Evolutionary conservation across 37 sponge, comb jelly and placozoan species (phyloP).

Genomic region (Amphimedon queenslandica): DNA sequence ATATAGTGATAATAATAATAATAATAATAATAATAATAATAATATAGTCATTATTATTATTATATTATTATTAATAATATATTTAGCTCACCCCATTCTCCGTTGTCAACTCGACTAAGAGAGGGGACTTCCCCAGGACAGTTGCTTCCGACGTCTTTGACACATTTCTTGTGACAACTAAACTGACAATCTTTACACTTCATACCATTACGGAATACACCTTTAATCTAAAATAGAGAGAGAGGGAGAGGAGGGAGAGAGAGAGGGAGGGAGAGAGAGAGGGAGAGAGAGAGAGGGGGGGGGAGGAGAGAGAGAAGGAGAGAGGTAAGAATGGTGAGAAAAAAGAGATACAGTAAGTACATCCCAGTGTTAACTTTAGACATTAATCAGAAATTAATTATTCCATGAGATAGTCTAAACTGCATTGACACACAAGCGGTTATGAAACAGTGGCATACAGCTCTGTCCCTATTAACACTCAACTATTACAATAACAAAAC

Average conservation of each 20-base stretch:
- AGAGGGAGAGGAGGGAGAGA: neutral
- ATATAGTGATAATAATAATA: neutral
- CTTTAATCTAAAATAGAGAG: slow-evolving; percentile 75
- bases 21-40: too few relatives aligned
- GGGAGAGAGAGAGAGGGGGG: neutral
- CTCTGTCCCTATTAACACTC: too few relatives aligned
- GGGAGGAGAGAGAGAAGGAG: neutral
- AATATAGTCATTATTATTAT: neutral
- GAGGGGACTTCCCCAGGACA: slow-evolving; percentile 85
- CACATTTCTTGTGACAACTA: slow-evolving; percentile 77
- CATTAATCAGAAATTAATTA: too few relatives aligned
- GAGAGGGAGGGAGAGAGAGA: neutral
- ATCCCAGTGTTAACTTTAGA: too few relatives aligned
- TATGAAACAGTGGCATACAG: too few relatives aligned
- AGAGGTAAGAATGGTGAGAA: too few relatives aligned
- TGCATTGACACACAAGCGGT: too few relatives aligned
- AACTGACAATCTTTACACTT: slow-evolving; percentile 86
- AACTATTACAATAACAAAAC: slow-evolving; percentile 1
- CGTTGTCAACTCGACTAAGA: slow-evolving; percentile 50
- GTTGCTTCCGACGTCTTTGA: slow-evolving; percentile 70
- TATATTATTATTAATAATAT: too few relatives aligned
- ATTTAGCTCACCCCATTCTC: slow-evolving; percentile 66
- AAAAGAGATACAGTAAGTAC: too few relatives aligned
- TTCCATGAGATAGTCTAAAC: too few relatives aligned
- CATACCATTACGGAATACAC: slow-evolving; percentile 78